Base-by-base conservation (phyloP, 2,888 invertebrate species). In the Drosophila tanythrix region DNA sequence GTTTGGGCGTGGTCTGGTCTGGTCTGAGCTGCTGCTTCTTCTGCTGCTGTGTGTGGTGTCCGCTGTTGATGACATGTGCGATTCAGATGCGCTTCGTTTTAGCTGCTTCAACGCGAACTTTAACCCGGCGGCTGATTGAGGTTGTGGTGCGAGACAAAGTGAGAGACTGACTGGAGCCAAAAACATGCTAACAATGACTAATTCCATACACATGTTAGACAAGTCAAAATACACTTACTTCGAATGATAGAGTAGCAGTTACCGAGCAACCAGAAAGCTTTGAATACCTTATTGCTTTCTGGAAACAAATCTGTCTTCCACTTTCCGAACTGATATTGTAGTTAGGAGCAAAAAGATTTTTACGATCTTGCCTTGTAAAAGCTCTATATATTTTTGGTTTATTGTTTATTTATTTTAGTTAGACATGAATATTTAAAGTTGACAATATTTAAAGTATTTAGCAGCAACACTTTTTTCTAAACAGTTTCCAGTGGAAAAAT, bases 51-150 rank as follows among this genome's bases (percentile, higher is more conserved):
- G 57, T 29, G 2, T 38, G 35, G 25, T 29, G 65, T 56, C 65
- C 70, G 52, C 51, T 74, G 81, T 74, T 66, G 79, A 76, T 82
- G 85, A 89, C 85, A 77, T 85, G 90, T 85, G 88, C 90, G 80
- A 84, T 85, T 89, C 82, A 82, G 77, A 73, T 84, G 74, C 88
- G 67, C 79, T 74, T 56, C 59, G 52, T 70, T 70, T n/a, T 15
- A 74, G 71, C 66, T 66, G 62, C 52, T 51, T 36, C 51, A 38
- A 70, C 51, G 18, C 46, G 40, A 56, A 27, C 65, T 25, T 40
- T 58, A 25, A 40, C 46, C 56, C 48, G 33, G 21, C 51, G 57
- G 66, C 60, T 40, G 57, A 75, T 63, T 80, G 66, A 60, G 57
- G 29, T 57, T 11, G 51, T n/a, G 43, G 43, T n/a, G 15, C 18